Evolutionary conservation across 2,797 vertebrate species (phyloP).

Genomic region (Chelonia mydas): DNA sequence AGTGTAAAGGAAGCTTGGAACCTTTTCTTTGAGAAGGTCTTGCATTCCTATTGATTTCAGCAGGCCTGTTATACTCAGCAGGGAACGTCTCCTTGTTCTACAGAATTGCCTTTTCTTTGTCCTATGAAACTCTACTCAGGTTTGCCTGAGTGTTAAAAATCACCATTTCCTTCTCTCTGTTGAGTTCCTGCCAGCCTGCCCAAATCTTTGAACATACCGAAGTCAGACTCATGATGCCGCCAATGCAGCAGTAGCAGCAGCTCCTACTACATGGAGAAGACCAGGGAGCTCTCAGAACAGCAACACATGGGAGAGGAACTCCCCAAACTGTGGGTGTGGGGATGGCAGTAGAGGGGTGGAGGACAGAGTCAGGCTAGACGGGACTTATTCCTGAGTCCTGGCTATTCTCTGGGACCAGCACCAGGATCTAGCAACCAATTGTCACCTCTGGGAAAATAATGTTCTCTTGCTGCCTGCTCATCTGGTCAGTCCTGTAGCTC

Average conservation of each 20-base stretch:
- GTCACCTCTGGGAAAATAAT: not conserved
- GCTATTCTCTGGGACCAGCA: not conserved
- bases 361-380: not conserved
- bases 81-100: too few species aligned
- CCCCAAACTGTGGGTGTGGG: constrained; percentile 14
- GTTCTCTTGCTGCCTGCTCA: not conserved
- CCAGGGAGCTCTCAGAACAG: not conserved
- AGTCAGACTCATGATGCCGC: too few species aligned
- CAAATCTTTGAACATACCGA: too few species aligned
- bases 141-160: not conserved
- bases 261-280: too few species aligned
- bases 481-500: not conserved
- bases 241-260: too few species aligned
- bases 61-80: not conserved
- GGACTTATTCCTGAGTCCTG: not conserved
- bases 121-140: not conserved
- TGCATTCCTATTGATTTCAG: not conserved
- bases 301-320: not conserved
- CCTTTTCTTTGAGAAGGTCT: not conserved
- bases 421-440: not conserved
- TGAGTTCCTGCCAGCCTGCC: not conserved
- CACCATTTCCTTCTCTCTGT: not conserved
- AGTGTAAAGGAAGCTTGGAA: not conserved
- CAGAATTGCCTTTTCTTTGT: not conserved
- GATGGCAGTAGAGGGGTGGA: not conserved